Conservation (phyloP, 2,113 vertebrate genomes). For the Calidris pygmaea region DNA sequence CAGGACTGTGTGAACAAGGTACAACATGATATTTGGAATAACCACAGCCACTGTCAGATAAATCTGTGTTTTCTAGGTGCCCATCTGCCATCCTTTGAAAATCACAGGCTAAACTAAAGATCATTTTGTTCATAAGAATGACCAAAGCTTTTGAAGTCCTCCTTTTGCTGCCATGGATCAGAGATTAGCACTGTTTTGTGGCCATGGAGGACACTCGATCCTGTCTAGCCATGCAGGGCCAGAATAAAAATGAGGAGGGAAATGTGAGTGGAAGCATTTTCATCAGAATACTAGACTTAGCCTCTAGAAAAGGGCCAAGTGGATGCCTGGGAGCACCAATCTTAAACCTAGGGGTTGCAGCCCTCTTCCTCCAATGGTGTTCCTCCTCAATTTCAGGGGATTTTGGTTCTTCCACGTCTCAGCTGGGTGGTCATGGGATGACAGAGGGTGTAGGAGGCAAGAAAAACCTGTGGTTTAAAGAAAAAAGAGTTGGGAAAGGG, state of each 20-base stretch:
- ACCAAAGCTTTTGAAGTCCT: neutral
- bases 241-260: neutral
- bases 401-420: neutral
- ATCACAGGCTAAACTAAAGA: neutral
- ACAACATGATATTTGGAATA: neutral
- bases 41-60: neutral
- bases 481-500: neutral
- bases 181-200: neutral
- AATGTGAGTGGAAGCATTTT: neutral
- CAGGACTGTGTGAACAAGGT: neutral
- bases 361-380: neutral
- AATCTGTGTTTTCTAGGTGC: neutral
- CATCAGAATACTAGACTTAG: neutral
- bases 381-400: neutral
- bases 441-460: neutral
- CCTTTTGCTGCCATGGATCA: neutral
- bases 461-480: neutral
- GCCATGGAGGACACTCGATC: neutral
- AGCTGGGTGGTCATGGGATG: neutral
- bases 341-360: fast-evolving
- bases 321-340: neutral
- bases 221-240: neutral
- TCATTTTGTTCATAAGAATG: neutral
- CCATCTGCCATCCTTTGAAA: neutral
- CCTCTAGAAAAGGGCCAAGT: neutral